Evolutionary conservation across 2,113 vertebrate genomes (phyloP).

Genomic region (Gasterosteus nipponicus): DNA sequence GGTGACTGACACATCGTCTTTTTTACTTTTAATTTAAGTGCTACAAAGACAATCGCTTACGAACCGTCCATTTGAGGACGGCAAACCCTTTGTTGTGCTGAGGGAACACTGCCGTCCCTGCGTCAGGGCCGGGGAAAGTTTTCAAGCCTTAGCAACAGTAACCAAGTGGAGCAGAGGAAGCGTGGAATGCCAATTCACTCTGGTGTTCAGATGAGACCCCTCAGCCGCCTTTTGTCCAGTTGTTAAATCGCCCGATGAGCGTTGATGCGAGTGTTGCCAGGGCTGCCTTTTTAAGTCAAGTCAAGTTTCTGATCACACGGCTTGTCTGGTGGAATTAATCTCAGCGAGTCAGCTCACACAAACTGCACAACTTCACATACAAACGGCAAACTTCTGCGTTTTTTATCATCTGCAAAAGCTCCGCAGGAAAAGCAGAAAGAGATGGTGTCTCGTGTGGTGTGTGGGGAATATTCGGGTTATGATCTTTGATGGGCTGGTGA

Average conservation of each 20-base stretch:
- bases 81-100: background rate
- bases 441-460: background rate
- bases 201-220: background rate
- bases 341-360: background rate
- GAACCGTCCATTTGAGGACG: background rate
- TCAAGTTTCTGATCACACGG: background rate
- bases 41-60: background rate
- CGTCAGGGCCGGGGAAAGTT: slow-evolving; percentile 44
- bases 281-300: background rate
- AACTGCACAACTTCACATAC: background rate
- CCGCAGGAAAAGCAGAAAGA: too few relatives aligned
- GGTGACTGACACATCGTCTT: background rate
- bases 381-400: too few relatives aligned
- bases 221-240: slow-evolving; percentile 23
- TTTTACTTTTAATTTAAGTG: background rate
- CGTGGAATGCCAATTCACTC: slow-evolving; percentile 45
- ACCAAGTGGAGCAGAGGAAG: slow-evolving; percentile 40
- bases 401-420: too few relatives aligned
- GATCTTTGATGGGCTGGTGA: background rate
- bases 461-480: background rate
- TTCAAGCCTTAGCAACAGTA: slow-evolving; percentile 66
- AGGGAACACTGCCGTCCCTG: slow-evolving; percentile 1
- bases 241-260: background rate
- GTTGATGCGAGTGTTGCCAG: background rate
- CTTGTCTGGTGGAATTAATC: background rate